These are phyloP conservation scores for Marmota monax DNA, from an alignment of 2,113 vertebrate species.

Conservation along the genomic window DNA sequence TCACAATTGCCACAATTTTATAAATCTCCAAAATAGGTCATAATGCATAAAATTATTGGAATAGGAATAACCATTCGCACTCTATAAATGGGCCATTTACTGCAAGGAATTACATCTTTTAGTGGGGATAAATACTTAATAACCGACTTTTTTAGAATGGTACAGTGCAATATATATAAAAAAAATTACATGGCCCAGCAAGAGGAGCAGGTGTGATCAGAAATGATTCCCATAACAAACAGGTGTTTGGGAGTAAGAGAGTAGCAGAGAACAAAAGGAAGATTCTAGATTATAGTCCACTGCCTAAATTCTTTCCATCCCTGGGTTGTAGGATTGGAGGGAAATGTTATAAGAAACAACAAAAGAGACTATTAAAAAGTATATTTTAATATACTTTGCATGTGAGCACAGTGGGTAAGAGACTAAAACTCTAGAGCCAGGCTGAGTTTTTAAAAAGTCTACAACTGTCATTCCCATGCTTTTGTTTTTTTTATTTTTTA, in stretches of 20 bases:
- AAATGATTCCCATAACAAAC: background rate
- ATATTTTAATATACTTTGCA: background rate
- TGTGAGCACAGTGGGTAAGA: background rate
- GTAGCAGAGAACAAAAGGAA: background rate
- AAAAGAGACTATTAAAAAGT: background rate
- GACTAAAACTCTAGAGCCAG: background rate
- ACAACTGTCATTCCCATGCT: fast-evolving
- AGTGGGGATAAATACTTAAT: background rate
- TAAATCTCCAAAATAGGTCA: background rate
- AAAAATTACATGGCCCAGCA: background rate
- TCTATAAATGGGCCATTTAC: background rate
- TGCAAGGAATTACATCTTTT: background rate
- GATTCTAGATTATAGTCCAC: background rate
- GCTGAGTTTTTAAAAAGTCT: background rate
- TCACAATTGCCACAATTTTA: background rate
- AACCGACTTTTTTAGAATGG: background rate
- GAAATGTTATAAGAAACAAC: background rate
- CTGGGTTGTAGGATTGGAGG: fast-evolving
- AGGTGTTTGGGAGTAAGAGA: background rate
- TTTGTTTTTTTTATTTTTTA: background rate
- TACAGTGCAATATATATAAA: background rate
- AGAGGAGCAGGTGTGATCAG: background rate
- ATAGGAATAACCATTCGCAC: background rate
- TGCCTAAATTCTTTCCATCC: background rate
- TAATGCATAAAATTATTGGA: background rate